phyloP scores from a whole-genome alignment of 2,113 vertebrate genomes.

The Salvelinus namaycush region DNA sequence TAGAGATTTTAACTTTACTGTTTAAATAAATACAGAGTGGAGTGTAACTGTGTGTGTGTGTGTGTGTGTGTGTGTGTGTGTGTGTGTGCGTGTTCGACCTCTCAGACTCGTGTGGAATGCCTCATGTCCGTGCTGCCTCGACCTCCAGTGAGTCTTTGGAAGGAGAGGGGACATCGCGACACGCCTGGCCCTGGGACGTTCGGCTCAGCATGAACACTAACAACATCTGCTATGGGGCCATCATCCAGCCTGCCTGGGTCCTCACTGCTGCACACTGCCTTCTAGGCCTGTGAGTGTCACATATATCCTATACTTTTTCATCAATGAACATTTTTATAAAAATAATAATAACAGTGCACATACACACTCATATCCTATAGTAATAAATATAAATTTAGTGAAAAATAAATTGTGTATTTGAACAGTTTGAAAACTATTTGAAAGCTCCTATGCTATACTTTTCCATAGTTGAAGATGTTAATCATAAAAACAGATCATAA shows the following conservation, averaged over 20 bases:
- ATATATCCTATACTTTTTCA: not conserved
- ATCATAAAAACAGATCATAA: not conserved
- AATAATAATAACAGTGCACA: not conserved
- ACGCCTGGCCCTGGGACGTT: conserved; percentile 65
- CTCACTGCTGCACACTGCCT: conserved; percentile 68
- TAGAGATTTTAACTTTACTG: too few relatives aligned
- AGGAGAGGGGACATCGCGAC: conserved; percentile 56
- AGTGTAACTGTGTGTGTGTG: not conserved
- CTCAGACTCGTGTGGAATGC: conserved; percentile 50
- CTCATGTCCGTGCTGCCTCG: conserved; percentile 44
- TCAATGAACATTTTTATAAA: too few relatives aligned
- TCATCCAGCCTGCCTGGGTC: conserved; percentile 60
- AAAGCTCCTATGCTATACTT: too few relatives aligned
- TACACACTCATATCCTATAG: not conserved
- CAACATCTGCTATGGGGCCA: conserved; percentile 57
- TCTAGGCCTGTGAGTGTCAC: conserved; percentile 41
- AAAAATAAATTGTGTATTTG: too few relatives aligned
- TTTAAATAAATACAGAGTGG: too few relatives aligned
- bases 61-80: not conserved
- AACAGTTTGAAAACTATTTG: too few relatives aligned
- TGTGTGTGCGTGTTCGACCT: not conserved
- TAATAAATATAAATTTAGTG: too few relatives aligned
- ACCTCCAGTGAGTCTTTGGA: conserved; percentile 49
- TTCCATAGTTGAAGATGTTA: not conserved
- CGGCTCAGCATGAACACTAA: conserved; percentile 54